A percentile compares a stretch with the other conserved stretches of the same genome.
Conservation (phyloP, 2,888 invertebrate species). For the Neuroscelio doddi region DNA sequence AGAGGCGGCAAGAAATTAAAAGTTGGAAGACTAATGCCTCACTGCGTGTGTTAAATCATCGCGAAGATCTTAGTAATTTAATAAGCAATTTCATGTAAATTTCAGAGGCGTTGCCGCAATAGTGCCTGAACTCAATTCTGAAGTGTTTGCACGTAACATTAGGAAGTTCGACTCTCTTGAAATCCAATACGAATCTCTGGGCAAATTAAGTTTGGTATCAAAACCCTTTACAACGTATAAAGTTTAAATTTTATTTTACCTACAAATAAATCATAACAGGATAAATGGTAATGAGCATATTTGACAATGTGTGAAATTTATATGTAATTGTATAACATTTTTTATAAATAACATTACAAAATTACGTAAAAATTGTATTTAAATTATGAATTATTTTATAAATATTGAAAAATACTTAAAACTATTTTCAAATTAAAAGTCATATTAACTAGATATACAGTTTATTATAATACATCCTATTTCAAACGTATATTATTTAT, state of each 20-base stretch:
- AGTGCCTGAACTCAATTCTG: conserved; percentile 48
- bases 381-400: background rate
- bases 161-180: conserved; percentile 47
- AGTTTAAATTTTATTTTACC: conserved; percentile 10
- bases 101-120: conserved; percentile 57
- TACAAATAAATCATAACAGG: conserved; percentile 12
- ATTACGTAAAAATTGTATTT: background rate
- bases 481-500: no score
- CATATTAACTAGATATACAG: no score
- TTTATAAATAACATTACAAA: no score
- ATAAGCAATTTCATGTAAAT: conserved; percentile 71
- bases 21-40: conserved; percentile 66
- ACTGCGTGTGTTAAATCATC: conserved; percentile 65
- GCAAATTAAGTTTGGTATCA: conserved; percentile 31
- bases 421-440: no score
- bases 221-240: conserved; percentile 22
- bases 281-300: no score
- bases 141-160: conserved; percentile 48
- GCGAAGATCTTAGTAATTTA: conserved; percentile 68
- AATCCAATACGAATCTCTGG: conserved; percentile 40
- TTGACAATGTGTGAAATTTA: no score
- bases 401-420: no score
- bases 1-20: conserved; percentile 58
- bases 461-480: no score
- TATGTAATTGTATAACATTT: no score